Percentiles rank a stretch among this genome's conserved stretches.
phyloP scores from a whole-genome alignment of 2,113 vertebrate genomes.

The Carollia perspicillata region DNA sequence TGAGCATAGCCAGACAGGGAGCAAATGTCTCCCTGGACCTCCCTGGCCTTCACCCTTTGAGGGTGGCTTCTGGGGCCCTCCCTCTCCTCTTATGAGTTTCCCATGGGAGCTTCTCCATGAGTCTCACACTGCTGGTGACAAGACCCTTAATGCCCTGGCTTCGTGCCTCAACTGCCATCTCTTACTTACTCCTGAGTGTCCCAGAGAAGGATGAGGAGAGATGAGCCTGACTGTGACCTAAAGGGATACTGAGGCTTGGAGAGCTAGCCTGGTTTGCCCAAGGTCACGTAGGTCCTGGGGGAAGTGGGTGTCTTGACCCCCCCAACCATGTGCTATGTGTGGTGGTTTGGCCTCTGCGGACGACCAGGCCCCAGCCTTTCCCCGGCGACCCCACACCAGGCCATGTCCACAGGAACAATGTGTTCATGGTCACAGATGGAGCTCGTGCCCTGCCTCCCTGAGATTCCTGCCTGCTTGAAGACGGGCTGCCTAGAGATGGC shows the following conservation, averaged over 20 bases:
- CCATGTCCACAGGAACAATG: rapidly evolving
- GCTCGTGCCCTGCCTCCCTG: not conserved
- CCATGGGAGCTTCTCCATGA: no score
- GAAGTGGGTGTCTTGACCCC: not conserved
- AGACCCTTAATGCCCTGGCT: not conserved
- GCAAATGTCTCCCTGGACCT: not conserved
- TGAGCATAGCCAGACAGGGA: rapidly evolving
- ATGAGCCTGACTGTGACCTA: rapidly evolving
- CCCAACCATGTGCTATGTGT: rapidly evolving
- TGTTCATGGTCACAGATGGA: rapidly evolving
- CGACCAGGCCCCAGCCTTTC: not conserved
- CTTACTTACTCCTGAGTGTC: not conserved
- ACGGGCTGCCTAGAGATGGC: not conserved
- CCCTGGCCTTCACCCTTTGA: not conserved
- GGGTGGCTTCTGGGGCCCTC: not conserved
- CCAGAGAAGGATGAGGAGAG: not conserved
- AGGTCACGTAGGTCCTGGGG: not conserved
- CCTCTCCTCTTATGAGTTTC: not conserved
- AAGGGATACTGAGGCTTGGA: not conserved
- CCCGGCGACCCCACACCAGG: rapidly evolving
- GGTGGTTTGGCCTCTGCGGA: not conserved
- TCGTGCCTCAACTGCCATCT: not conserved
- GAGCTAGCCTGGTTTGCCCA: not conserved
- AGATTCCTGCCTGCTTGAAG: rapidly evolving
- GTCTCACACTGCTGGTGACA: not conserved